Percentiles rank a stretch among this genome's conserved stretches.
phyloP scores from a whole-genome alignment of 2,797 vertebrate genomes.

The Lepidocolaptes lacrymiger region DNA sequence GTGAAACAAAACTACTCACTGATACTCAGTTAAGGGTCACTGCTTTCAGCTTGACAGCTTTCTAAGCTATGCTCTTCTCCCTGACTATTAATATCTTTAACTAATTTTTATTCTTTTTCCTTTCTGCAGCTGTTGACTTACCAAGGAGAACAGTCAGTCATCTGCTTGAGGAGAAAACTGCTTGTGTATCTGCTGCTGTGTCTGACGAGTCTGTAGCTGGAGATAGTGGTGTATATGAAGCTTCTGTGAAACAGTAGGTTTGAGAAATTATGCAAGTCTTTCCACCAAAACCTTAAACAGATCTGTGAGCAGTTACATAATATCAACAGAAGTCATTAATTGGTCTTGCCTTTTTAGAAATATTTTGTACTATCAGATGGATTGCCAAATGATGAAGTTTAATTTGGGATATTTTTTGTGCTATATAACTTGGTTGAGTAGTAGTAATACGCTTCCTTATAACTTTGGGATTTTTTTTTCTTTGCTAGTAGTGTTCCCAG shows the following conservation, averaged over 20 bases:
- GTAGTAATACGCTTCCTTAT: not conserved
- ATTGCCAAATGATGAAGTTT: not conserved
- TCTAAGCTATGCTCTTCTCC: not conserved
- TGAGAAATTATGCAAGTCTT: not conserved
- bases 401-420: not conserved
- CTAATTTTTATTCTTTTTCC: not conserved
- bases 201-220: conserved; percentile 86
- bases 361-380: not conserved
- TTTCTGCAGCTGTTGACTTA: conserved; percentile 70
- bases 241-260: conserved; percentile 82
- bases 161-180: conserved; percentile 74
- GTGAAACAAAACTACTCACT: not conserved
- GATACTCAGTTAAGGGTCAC: not conserved
- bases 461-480: rapidly evolving
- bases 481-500: not conserved
- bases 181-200: conserved; percentile 83
- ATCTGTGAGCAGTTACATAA: not conserved
- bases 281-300: not conserved
- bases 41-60: not conserved
- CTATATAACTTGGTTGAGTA: not conserved
- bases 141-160: conserved; percentile 58
- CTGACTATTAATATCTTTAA: not conserved
- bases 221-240: conserved; percentile 86
- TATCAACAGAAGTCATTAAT: not conserved
- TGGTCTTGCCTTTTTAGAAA: not conserved